Evolutionary conservation across 1,140 invertebrate genomes (phyloP).

Genomic region (Aethina tumida): DNA sequence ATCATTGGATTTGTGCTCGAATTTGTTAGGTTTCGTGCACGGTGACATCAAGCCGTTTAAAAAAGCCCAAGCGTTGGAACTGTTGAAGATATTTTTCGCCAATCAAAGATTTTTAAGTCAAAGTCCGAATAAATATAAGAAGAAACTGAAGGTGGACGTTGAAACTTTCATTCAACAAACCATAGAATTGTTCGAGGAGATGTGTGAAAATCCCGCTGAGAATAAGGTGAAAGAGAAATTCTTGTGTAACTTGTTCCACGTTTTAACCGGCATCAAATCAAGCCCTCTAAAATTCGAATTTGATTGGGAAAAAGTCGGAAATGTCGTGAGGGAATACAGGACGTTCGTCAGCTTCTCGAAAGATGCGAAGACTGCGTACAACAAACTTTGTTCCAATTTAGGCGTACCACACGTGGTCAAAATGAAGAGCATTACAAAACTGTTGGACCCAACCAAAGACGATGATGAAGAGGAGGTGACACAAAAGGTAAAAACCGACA

Average conservation of each 20-base stretch:
- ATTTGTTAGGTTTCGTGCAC: constrained; percentile 47
- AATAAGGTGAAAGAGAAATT: constrained; percentile 37
- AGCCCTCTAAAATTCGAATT: constrained; percentile 24
- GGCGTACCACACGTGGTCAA: constrained; percentile 30
- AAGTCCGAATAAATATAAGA: constrained; percentile 20
- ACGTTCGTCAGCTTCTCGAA: constrained; percentile 31
- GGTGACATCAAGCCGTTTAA: constrained; percentile 48
- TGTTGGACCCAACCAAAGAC: constrained; percentile 3
- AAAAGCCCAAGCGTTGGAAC: constrained; percentile 51
- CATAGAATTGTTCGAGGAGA: constrained; percentile 30
- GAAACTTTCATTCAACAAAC: constrained; percentile 31
- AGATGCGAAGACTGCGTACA: constrained; percentile 39
- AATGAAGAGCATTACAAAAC: constrained; percentile 24
- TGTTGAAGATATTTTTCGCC: constrained; percentile 49
- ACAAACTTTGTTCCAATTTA: constrained; percentile 36
- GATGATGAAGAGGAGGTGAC: constrained; percentile 23
- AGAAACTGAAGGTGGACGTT: constrained; percentile 31
- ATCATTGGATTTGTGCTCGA: constrained; percentile 43
- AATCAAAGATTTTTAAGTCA: constrained; percentile 39
- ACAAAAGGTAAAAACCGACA: constrained; percentile 25
- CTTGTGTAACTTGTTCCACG: constrained; percentile 34
- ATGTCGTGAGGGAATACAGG: constrained; percentile 32
- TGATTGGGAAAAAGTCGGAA: constrained; percentile 36
- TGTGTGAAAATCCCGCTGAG: constrained; percentile 18
- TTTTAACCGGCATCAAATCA: constrained; percentile 36